Percentiles rank a stretch among this genome's conserved stretches.
Conservation (phyloP, 2,797 vertebrate genomes). For the Kryptolebias ocellatus region DNA sequence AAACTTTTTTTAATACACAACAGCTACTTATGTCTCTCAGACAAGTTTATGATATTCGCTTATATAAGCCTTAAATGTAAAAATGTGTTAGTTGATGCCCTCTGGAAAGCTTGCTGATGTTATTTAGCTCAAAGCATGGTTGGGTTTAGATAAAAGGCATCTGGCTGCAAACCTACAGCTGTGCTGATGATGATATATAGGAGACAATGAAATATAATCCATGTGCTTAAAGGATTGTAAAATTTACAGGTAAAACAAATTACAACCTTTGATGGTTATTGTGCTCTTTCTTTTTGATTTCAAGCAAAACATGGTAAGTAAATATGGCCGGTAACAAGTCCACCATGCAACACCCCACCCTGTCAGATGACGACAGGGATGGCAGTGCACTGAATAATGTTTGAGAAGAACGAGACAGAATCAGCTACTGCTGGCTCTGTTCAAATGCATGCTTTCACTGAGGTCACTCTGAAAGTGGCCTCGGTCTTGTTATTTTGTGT, state of each 20-base stretch:
- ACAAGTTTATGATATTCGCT: background rate
- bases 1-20: background rate
- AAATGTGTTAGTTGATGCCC: background rate
- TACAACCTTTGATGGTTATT: background rate
- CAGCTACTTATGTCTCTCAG: background rate
- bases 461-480: constrained; percentile 10
- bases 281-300: background rate
- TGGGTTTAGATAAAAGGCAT: background rate
- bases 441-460: constrained; percentile 4
- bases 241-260: background rate
- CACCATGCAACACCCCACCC: background rate
- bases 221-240: background rate
- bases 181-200: background rate
- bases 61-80: background rate
- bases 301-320: background rate
- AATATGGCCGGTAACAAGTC: background rate
- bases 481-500: constrained; percentile 9
- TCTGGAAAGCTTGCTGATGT: background rate
- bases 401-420: background rate
- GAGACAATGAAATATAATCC: constrained; percentile 5
- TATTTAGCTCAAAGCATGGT: background rate
- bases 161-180: background rate
- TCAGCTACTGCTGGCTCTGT: background rate
- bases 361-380: background rate
- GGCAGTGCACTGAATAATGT: background rate